Evolutionary conservation across 2,888 invertebrate species (phyloP), one percentile per base, ranked within the genome.

Genomic region (Ellobium chinense): DNA sequence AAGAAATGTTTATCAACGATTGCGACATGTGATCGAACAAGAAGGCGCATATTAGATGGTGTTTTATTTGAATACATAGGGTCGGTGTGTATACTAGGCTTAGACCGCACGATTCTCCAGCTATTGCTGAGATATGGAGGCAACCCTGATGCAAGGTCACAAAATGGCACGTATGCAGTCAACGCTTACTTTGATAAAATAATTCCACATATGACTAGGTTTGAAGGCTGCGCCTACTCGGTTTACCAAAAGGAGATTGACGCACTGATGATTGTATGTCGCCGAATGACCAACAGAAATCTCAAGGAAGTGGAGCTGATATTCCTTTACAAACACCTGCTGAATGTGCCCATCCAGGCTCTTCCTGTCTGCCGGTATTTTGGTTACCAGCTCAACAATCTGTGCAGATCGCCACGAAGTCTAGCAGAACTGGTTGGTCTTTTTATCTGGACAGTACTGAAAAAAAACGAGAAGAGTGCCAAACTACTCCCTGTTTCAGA

Each of bases 151-250:
- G 39, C 29, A 21, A 21, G 46, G 18, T n/a, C n/a, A 31, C 24
- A 29, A 34, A 62, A 54, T 29, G 70, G 62, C 34, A 75, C 62
- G 29, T 80, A 80, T 24, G 69, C 75, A 0, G 34, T 80, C 18
- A 80, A 80, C 36, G 69, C 54, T 0, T 80, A 69, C 69, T 80
- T 80, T 54, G 75, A 80, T 31, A 56, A 69, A 18, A 69, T 80
- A 0, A 62, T 80, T 31, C 80, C 75, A 14, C 69, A 74, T 58
- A 34, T 80, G 63, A 62, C 80, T 7, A 68, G 70, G 29, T 75
- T 80, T 63, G 62, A 80, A 24, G 62, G 75, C 1, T 29, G 18
- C 58, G 18, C 68, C 2, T 31, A 54, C 31, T 66, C 36, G 5
- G 34, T 60, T 7, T 78, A 72, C 24, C 34, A 56, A 63, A 37